Evolutionary conservation across 2,113 vertebrate species (phyloP).

Genomic region (Nymphicus hollandicus): DNA sequence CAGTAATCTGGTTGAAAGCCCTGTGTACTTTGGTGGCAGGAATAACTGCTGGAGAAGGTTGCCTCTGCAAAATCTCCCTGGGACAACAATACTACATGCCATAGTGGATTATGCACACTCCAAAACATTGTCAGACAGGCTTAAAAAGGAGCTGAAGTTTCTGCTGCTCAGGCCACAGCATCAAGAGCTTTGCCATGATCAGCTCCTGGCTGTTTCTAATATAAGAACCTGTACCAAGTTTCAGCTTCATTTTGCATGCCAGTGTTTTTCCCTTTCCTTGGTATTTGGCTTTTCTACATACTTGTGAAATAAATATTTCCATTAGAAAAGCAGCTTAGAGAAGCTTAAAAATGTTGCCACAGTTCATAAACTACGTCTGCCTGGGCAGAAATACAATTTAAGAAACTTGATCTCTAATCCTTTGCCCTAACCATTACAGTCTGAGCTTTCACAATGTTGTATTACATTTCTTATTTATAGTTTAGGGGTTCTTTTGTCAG

Average conservation of each 20-base stretch:
- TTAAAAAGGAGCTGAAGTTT: slow-evolving; percentile 60
- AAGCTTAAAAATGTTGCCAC: neutral
- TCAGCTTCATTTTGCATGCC: neutral
- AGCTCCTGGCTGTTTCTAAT: slow-evolving; percentile 43
- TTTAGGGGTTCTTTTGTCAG: neutral
- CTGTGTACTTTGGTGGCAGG: slow-evolving; percentile 64
- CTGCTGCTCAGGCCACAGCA: slow-evolving; percentile 50
- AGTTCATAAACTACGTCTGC: neutral
- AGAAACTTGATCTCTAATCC: neutral
- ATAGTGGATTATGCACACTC: slow-evolving; percentile 60
- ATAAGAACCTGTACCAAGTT: neutral
- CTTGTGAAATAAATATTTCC: neutral
- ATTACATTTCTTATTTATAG: neutral
- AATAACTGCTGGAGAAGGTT: slow-evolving; percentile 74
- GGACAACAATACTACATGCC: slow-evolving; percentile 54
- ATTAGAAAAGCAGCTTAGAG: neutral
- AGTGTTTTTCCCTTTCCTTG: neutral
- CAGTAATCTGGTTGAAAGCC: slow-evolving; percentile 68
- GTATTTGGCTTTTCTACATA: neutral
- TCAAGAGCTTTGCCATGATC: slow-evolving; percentile 42
- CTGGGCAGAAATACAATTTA: neutral
- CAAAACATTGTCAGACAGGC: slow-evolving; percentile 42
- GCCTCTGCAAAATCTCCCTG: slow-evolving; percentile 60
- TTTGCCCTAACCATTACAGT: neutral
- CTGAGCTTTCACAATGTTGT: neutral